phyloP scores from a whole-genome alignment of 2,113 vertebrate genomes.

The Agelaius phoeniceus region DNA sequence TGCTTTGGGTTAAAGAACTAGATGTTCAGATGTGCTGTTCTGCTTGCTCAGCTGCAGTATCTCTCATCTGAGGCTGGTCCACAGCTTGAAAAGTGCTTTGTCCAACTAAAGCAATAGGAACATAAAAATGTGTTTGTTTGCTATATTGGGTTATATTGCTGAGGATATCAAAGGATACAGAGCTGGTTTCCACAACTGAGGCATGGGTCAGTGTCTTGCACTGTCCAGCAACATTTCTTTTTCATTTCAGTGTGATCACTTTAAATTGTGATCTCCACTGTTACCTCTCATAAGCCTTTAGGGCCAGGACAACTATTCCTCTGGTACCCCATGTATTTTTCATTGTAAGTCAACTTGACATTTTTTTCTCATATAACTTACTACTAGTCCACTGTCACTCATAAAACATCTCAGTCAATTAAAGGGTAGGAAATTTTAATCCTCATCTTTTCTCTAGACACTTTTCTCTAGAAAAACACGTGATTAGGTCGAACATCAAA shows the following conservation, averaged over 20 bases:
- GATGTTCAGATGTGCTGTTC: neutral
- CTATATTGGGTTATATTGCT: neutral
- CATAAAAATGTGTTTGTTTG: neutral
- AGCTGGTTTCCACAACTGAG: neutral
- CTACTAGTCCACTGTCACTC: neutral
- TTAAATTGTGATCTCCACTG: neutral
- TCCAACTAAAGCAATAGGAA: neutral
- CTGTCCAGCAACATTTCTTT: neutral
- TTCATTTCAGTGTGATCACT: neutral
- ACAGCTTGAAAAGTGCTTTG: neutral
- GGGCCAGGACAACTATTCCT: neutral
- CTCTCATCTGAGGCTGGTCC: neutral
- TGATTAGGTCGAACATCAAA: neutral
- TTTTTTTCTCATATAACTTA: neutral
- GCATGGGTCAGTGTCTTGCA: neutral
- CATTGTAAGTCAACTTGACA: neutral
- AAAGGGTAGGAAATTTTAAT: neutral
- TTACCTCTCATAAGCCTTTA: neutral
- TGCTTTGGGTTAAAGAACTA: neutral
- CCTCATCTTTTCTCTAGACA: neutral
- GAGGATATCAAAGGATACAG: neutral
- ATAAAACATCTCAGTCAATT: neutral
- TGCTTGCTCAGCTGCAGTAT: neutral
- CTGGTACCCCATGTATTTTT: neutral
- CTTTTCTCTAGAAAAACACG: neutral